Base-by-base conservation (phyloP, 1,140 invertebrate species). In the Eupristina koningsbergeri region DNA sequence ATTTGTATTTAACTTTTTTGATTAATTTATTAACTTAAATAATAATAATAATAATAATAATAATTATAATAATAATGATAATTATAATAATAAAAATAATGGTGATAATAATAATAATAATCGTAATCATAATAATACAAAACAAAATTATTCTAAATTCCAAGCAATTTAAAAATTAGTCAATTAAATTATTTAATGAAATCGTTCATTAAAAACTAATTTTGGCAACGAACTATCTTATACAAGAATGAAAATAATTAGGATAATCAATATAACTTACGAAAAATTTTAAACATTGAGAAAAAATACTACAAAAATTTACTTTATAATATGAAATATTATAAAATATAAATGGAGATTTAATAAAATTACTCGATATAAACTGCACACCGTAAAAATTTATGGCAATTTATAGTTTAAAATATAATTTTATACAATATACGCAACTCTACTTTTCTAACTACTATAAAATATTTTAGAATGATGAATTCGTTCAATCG, bases 321-420 rank as follows among this genome's bases (percentile, higher is more conserved):
- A 19, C 17, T 67, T 36, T 67, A 3, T 36, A 36, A 19, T 67
- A 67, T 19, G 64, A 67, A 67, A 34, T 7, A 67, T 34, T 67
- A 19, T 67, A 13, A 67, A 67, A 67, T 67, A 19, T 34, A 31
- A 36, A 67, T 36, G 64, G 22, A 67, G 17, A 36, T 11, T 31
- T 19, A 67, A 73, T 15, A 73, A 73, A 45, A 45, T 41, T 73
- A 73, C 22, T 73, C 13, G 31, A 3, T 75, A 34, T 19, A 75
- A 47, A 75, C 1, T 34, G 15, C 22, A 47, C 3, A 31, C 11
- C n/a, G 15, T 9, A 75, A 76, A 82, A 82, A 64, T 75, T 22
- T 67, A 81, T 81, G 78, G 78, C 78, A 75, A 81, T 73, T 73
- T 29, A 41, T 75, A 45, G 11, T 39, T 63, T 73, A 15, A 61